These are phyloP conservation scores for Oceanodroma tethys DNA, from an alignment of 2,113 vertebrate species.

Conservation along the genomic window DNA sequence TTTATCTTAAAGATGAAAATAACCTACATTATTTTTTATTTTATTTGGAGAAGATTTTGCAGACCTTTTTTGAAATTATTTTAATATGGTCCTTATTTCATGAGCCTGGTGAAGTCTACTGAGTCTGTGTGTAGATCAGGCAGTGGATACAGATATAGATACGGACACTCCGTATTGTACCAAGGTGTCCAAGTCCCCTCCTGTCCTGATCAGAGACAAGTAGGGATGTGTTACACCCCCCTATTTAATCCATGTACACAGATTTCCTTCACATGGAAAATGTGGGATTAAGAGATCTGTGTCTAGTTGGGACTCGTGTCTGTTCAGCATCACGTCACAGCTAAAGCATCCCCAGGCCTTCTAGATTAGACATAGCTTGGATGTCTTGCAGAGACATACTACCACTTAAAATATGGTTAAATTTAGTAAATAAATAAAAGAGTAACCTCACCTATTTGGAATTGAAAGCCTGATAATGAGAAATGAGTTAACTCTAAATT, in stretches of 20 bases:
- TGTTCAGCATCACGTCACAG: background rate
- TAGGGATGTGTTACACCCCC: background rate
- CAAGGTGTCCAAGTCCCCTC: background rate
- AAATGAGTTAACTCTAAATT: background rate
- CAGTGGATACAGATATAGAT: background rate
- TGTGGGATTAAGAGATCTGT: background rate
- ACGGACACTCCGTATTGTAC: background rate
- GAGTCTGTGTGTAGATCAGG: background rate
- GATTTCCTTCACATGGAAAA: background rate
- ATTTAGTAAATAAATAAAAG: background rate
- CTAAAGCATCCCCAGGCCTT: background rate
- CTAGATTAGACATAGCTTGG: background rate
- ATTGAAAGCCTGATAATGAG: background rate
- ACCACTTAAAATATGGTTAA: background rate
- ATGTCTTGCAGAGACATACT: background rate
- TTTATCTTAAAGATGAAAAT: background rate
- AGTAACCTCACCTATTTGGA: background rate
- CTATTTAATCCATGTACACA: background rate
- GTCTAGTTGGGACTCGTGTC: background rate
- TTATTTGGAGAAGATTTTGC: background rate
- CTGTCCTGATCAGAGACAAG: background rate
- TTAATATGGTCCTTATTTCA: background rate
- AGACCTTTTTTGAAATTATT: background rate
- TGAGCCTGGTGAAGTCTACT: background rate
- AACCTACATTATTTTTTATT: background rate